A percentile compares a stretch with the other conserved stretches of the same genome.
phyloP scores from a whole-genome alignment of 2,888 invertebrate genomes.

The Amphipoea lucens region DNA sequence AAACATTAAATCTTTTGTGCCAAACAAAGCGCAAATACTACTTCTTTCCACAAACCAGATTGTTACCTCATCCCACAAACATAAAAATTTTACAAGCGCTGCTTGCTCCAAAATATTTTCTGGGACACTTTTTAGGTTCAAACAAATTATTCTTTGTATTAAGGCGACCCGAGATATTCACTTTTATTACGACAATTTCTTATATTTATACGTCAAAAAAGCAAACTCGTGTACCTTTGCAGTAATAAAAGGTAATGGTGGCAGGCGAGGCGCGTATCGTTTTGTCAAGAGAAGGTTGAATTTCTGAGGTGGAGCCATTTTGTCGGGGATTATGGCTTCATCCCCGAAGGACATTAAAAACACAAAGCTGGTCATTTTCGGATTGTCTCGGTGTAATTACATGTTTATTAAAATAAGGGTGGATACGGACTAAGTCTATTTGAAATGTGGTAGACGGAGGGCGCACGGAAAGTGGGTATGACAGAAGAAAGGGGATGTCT shows the following conservation, averaged over 20 bases:
- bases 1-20: constrained; percentile 21
- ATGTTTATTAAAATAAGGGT: constrained; percentile 63
- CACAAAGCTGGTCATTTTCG: constrained; percentile 74
- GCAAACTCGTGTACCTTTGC: constrained; percentile 83
- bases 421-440: constrained; percentile 1
- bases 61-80: constrained; percentile 40
- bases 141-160: constrained; percentile 72
- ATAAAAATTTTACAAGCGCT: constrained; percentile 68
- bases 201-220: constrained; percentile 84
- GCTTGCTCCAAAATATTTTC: constrained; percentile 71
- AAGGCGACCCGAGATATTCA: constrained; percentile 75
- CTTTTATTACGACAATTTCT: constrained; percentile 79
- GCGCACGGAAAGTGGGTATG: neutral
- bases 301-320: constrained; percentile 81
- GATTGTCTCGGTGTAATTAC: constrained; percentile 68
- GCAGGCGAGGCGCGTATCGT: constrained; percentile 77
- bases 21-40: constrained; percentile 18
- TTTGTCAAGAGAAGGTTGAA: constrained; percentile 76
- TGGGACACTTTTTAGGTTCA: constrained; percentile 65
- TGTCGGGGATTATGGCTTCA: constrained; percentile 78
- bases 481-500: neutral
- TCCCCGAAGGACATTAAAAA: constrained; percentile 79
- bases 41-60: constrained; percentile 36
- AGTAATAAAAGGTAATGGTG: constrained; percentile 86
- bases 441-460: neutral